These are phyloP conservation scores for Palythoa caribaeorum DNA, from an alignment of 92 coral and sea anemone species.

Conservation along the genomic window DNA sequence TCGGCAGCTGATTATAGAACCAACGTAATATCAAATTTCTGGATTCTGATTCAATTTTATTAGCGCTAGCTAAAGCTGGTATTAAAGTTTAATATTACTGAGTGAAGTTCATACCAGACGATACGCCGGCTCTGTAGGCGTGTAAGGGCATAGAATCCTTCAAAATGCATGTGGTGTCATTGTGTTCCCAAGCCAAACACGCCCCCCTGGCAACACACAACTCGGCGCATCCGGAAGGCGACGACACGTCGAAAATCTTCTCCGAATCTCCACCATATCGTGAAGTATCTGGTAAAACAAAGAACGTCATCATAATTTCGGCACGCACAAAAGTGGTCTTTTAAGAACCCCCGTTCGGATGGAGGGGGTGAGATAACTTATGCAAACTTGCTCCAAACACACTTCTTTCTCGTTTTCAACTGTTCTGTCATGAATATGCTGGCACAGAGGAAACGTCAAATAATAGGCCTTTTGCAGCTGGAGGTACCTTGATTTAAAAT, in stretches of 20 bases:
- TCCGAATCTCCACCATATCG: slow-evolving; percentile 61
- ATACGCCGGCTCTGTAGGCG: slow-evolving; percentile 66
- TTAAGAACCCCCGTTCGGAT: no score
- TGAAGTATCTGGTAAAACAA: slow-evolving; percentile 67
- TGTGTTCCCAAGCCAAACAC: slow-evolving; percentile 89
- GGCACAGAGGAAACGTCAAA: no score
- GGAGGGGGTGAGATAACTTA: no score
- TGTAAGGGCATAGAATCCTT: slow-evolving; percentile 84
- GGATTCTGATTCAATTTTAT: no score
- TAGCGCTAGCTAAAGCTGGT: no score
- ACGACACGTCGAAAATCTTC: slow-evolving; percentile 47
- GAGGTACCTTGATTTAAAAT: no score
- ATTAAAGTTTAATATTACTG: neutral
- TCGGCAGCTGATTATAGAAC: no score
- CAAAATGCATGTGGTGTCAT: slow-evolving; percentile 55
- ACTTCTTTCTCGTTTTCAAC: no score
- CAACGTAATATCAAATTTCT: no score
- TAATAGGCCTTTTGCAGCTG: no score
- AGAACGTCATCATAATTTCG: neutral
- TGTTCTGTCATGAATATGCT: no score
- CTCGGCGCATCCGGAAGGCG: slow-evolving; percentile 74
- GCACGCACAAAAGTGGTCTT: no score
- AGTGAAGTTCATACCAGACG: slow-evolving; percentile 62
- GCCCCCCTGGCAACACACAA: slow-evolving; percentile 52
- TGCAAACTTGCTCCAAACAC: neutral